Base-by-base conservation (phyloP, 2,797 vertebrate species). In the Falco peregrinus region DNA sequence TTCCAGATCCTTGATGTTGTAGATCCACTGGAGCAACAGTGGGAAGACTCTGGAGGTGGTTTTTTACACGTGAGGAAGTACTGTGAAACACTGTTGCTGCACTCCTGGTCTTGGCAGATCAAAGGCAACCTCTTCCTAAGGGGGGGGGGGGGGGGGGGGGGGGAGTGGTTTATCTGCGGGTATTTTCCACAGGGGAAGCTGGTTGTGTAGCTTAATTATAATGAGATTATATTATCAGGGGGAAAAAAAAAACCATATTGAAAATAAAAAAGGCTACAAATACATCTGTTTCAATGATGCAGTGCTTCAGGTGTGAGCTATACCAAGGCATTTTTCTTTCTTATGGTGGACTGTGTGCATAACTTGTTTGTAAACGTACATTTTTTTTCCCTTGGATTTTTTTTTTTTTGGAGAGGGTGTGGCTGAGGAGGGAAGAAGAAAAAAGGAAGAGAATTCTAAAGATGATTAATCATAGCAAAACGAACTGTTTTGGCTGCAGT, bases 101-200 rank as follows among this genome's bases (percentile, higher is more conserved):
- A 0, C 16, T 31, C 17, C 33, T 39, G 16, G 41, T 29, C 10
- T 24, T 17, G 28, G n/a, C n/a, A 61, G 9, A 35, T 33, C 19
- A 28, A 48, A 84, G 13, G 4, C 0, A 0, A 1, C 10, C 7
- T 24, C 15, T 10, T 59, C 5, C 21, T 45, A 5, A 10, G 14
- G 41, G 24, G 21, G 15, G 31, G 31, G 6, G 24, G 18, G 24
- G 19, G 15, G 31, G 31, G 6, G n/a, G n/a, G n/a, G n/a, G n/a
- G n/a, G n/a, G n/a, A 20, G 29, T 31, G 18, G 6, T 31, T 67
- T 48, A 22, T 16, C 45, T 54, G 50, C 20, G 5, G 19, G 20
- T 39, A 28, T 22, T 39, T 54, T 71, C 29, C 16, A 1, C 4
- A 4, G 29, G 20, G 25, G 35, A 88, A 73, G 7, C 2, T 6